These are phyloP conservation scores for Platichthys stellatus DNA, from an alignment of 2,113 vertebrate genomes.

Conservation along the genomic window DNA sequence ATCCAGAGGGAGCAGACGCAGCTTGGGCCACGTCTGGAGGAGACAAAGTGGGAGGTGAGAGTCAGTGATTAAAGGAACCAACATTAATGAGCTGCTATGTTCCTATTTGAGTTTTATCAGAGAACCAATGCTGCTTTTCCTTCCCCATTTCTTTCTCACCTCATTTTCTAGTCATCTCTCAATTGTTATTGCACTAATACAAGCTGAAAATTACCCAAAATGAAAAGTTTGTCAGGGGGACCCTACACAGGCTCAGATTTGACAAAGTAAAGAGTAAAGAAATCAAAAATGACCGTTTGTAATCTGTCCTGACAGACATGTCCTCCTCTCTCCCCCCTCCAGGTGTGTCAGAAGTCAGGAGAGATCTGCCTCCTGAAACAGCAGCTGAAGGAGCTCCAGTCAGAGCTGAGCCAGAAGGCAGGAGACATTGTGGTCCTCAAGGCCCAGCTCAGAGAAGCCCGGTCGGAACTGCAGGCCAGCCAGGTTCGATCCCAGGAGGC, in stretches of 20 bases:
- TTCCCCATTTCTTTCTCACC: no score
- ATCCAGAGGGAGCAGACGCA: constrained; percentile 94
- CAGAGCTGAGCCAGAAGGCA: constrained; percentile 90
- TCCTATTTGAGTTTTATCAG: not conserved
- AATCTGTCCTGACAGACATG: not conserved
- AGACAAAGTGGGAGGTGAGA: constrained; percentile 96
- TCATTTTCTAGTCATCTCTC: no score
- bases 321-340: not conserved
- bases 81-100: not conserved
- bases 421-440: constrained; percentile 91
- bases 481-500: constrained; percentile 89
- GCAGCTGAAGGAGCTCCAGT: constrained; percentile 95
- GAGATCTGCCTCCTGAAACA: constrained; percentile 98
- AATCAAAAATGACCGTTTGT: not conserved
- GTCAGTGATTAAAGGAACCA: constrained; percentile 1
- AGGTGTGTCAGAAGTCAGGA: constrained; percentile 98
- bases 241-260: no score
- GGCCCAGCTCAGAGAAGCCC: constrained; percentile 90
- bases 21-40: constrained; percentile 93
- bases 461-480: constrained; percentile 88
- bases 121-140: no score
- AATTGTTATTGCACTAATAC: no score
- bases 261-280: no score
- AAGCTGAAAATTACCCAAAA: no score
- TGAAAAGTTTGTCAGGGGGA: no score